Conservation (phyloP, 2,113 vertebrate genomes). For the Eolophus roseicapilla region DNA sequence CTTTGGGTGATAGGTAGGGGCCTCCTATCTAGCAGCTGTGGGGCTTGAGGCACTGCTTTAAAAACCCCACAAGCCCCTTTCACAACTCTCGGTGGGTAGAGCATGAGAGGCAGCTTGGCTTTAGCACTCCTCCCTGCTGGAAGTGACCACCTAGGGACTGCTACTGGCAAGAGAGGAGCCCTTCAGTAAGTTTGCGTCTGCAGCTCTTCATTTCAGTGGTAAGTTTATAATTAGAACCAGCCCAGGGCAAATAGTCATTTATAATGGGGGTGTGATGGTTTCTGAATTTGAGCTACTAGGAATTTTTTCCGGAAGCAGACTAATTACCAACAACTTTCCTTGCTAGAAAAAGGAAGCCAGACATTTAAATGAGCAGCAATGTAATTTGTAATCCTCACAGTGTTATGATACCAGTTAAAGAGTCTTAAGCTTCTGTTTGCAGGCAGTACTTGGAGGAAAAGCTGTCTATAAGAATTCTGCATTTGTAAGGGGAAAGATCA, state of each 20-base stretch:
- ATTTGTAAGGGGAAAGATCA: not conserved
- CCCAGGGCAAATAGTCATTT: not conserved
- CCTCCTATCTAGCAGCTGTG: fast-evolving
- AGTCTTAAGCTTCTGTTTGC: not conserved
- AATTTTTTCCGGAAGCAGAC: not conserved
- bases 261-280: not conserved
- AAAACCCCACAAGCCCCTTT: fast-evolving
- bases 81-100: fast-evolving
- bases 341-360: not conserved
- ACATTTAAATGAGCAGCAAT: not conserved
- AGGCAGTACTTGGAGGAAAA: not conserved
- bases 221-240: not conserved
- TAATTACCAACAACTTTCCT: not conserved
- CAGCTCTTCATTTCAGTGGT: not conserved
- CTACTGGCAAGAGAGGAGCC: not conserved
- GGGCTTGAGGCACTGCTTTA: not conserved
- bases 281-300: not conserved
- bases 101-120: not conserved
- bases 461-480: not conserved
- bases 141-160: too few species aligned
- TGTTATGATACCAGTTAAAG: not conserved
- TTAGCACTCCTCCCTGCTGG: fast-evolving
- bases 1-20: fast-evolving
- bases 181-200: fast-evolving
- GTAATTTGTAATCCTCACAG: not conserved